Evolutionary conservation across 2,797 vertebrate species (phyloP).

Genomic region (Adrianichthys oophorus): DNA sequence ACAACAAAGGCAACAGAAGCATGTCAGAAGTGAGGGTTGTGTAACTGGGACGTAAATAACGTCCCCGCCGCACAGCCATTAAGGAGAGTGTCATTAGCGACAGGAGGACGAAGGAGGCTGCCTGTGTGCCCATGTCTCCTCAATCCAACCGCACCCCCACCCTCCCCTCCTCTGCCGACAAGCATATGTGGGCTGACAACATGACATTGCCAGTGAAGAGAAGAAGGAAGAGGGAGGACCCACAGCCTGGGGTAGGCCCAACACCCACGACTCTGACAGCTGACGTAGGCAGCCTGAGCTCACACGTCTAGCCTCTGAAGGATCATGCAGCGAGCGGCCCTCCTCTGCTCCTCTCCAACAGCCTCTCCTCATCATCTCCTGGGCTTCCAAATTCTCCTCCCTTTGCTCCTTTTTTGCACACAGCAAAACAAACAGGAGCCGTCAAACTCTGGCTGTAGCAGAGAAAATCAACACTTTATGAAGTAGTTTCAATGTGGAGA

Average conservation of each 20-base stretch:
- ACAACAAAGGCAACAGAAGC: slow-evolving; percentile 20
- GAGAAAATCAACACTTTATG: slow-evolving; percentile 5
- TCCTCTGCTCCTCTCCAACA: slow-evolving; percentile 31
- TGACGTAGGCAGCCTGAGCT: slow-evolving; percentile 79
- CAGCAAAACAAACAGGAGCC: slow-evolving; percentile 4
- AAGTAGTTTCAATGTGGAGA: slow-evolving; percentile 9
- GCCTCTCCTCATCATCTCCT: slow-evolving; percentile 5
- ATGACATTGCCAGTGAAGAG: slow-evolving; percentile 78
- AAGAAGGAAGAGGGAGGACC: slow-evolving; percentile 49
- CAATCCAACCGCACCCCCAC: slow-evolving; percentile 32
- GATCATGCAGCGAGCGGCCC: slow-evolving; percentile 18
- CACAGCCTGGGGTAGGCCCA: slow-evolving; percentile 58
- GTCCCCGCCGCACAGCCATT: slow-evolving; percentile 31
- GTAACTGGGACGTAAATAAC: slow-evolving; percentile 42
- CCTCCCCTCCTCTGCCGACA: slow-evolving; percentile 55
- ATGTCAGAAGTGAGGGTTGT: slow-evolving; percentile 19
- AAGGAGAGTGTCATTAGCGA: slow-evolving; percentile 68
- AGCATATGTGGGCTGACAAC: slow-evolving; percentile 85
- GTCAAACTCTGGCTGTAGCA: slow-evolving; percentile 3
- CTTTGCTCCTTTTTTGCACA: background rate
- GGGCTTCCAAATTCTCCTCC: slow-evolving; percentile 24
- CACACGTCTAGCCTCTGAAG: slow-evolving; percentile 29
- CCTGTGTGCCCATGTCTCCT: slow-evolving; percentile 63
- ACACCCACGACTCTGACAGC: slow-evolving; percentile 76
- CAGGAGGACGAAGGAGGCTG: slow-evolving; percentile 80